Evolutionary conservation across 2,113 vertebrate genomes (phyloP).

Genomic region (Porphyrio hochstetteri): DNA sequence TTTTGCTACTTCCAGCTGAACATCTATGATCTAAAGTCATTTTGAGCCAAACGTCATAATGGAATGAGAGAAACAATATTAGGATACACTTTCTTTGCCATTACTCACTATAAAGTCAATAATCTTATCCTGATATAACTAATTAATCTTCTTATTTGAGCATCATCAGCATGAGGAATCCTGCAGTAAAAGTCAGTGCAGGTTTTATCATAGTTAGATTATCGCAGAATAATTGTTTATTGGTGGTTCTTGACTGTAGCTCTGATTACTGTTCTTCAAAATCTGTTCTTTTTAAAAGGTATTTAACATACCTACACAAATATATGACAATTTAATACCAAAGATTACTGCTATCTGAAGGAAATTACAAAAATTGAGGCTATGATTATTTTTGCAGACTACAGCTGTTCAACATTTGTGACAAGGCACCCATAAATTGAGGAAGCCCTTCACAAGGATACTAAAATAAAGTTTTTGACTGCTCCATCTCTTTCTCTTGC

Average conservation of each 20-base stretch:
- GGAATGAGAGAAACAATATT: neutral
- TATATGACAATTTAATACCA: neutral
- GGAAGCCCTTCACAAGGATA: neutral
- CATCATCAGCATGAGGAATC: neutral
- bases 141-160: neutral
- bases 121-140: neutral
- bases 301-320: neutral
- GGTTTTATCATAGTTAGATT: neutral
- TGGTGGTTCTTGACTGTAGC: neutral
- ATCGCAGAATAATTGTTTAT: neutral
- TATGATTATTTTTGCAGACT: neutral
- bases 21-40: neutral
- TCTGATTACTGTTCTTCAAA: neutral
- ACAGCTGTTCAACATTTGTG: neutral
- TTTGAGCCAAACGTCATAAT: neutral
- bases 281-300: neutral
- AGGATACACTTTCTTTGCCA: neutral
- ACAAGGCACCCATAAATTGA: rapidly evolving
- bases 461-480: neutral
- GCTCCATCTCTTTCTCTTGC: neutral
- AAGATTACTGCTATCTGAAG: neutral
- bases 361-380: neutral
- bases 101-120: neutral
- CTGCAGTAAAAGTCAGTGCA: neutral
- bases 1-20: neutral